Base-by-base conservation (phyloP, 2,113 vertebrate genomes). In the Anas platyrhynchos region DNA sequence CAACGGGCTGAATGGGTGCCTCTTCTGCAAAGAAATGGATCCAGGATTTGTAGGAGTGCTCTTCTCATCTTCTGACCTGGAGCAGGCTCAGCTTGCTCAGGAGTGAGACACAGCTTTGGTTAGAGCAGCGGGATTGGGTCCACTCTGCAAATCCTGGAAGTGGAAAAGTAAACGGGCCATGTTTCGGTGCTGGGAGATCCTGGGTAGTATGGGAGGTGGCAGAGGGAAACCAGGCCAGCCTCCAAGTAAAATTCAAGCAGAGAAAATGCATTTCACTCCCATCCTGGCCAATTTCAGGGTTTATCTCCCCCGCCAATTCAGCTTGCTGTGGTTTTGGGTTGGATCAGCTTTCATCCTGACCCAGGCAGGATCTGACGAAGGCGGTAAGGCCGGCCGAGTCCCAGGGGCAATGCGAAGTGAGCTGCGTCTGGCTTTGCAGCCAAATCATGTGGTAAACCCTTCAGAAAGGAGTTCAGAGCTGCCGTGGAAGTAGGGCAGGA, bases 311-410 rank as follows among this genome's bases (percentile, higher is more conserved):
- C 0, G 0, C 50, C 0, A 5, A 16, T 89, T 68, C 67, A 1
- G 7, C 63, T 46, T 83, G 68, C 68, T 0, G 0, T 55, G 67
- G 67, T 56, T 76, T 66, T 32, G 79, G 50, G 71, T 74, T 83
- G 89, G 67, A 62, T 38, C 8, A 66, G 63, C 82, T 94, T 93
- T 96, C 72, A 93, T 93, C 82, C 55, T 67, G 85, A 86, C 68
- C 71, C 63, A 67, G 88, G 76, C 46, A 74, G 67, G 87, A 71
- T 89, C 82, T 89, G 88, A 81, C 1, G 3, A 32, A 80, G 82
- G 79, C 25, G 0, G n/a, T 77, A 77, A 66, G 79, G 83, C 75
- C 78, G 78, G 56, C 26, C 5, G 3, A 74, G 87, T 74, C 72
- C 84, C 85, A 31, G 2, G 59, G 85, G 88, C 83, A 43, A 6